Evolutionary conservation across 1,140 invertebrate genomes (phyloP), one percentile per base, ranked within the genome.

Genomic region (Drosophila leontia): DNA sequence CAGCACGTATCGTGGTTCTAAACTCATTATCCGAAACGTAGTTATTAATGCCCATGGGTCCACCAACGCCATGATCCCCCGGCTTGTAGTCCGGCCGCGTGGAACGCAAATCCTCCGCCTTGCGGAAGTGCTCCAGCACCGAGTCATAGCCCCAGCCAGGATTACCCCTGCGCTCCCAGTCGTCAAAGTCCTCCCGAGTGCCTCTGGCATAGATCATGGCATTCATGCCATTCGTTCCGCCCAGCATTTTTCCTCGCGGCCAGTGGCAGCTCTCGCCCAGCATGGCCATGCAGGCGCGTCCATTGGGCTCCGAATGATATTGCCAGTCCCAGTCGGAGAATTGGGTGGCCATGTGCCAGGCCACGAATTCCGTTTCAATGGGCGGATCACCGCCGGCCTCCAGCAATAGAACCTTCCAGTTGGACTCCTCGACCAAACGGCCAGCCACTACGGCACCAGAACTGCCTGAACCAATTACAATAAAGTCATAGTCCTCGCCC

Each of bases 131-230:
- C 26, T 96, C 95, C 11, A 97, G 93, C 72, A 97, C 95, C 26
- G 91, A 81, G 92, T 95, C 94, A 72, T 95, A 96, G 35, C 94
- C 94, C 96, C 96, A 97, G 7, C 95, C 94, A 12, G 93, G 91
- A 82, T 94, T 94, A 7, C 94, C 94, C 87, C 93, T 85, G 42
- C 94, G 93, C 45, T 94, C 95, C 97, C 97, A 98, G 50, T 93
- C 91, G 56, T 95, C 94, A 61, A 94, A 95, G 70, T 95, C 95
- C 42, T 80, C 64, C 3, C 94, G 94, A 80, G 97, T 95, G 6
- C 96, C 96, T n/a, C 96, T 91, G 0, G 96, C 94, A 91, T 97
- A 97, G 57, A 96, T 94, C 95, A 97, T 96, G 15, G 94, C 96
- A 84, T 97, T 96, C 55, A 97, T 93, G 6, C 94, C 94, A 26